phyloP scores from a whole-genome alignment of 2,888 invertebrate genomes.

The Dynastes hyllus region DNA sequence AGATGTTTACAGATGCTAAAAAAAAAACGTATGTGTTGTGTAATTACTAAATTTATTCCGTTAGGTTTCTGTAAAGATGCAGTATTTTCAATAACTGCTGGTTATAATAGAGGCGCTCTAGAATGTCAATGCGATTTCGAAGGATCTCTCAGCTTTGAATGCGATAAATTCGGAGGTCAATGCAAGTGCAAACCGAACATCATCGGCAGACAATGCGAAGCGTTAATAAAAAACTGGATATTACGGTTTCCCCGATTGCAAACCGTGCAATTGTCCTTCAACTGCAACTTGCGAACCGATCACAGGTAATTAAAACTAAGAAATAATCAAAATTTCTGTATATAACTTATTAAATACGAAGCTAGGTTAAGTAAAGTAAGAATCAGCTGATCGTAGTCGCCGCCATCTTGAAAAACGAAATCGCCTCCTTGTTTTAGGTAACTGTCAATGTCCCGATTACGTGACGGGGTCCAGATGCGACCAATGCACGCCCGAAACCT shows the following conservation, averaged over 20 bases:
- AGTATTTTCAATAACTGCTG: constrained; percentile 94
- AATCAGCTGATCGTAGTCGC: background rate
- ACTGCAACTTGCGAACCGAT: constrained; percentile 87
- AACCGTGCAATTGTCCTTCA: constrained; percentile 89
- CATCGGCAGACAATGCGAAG: constrained; percentile 89
- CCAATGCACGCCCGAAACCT: constrained; percentile 90
- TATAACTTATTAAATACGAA: too few species aligned
- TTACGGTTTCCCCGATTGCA: constrained; percentile 97
- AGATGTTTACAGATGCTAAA: background rate
- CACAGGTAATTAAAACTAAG: constrained; percentile 70
- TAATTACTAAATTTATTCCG: constrained; percentile 47
- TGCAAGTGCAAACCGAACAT: constrained; percentile 95
- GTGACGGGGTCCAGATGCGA: constrained; percentile 94
- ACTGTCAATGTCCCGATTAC: constrained; percentile 93
- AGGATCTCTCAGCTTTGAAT: constrained; percentile 91
- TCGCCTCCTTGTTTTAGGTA: constrained; percentile 56
- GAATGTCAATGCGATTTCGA: constrained; percentile 91
- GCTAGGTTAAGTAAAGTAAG: background rate
- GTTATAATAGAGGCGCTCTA: constrained; percentile 95
- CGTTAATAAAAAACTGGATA: constrained; percentile 91
- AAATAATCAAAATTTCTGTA: too few species aligned
- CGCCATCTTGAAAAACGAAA: background rate
- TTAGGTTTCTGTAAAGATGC: constrained; percentile 91
- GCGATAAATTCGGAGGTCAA: constrained; percentile 96
- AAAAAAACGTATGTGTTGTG: background rate